Evolutionary conservation across 1,140 invertebrate species (phyloP).

Genomic region (Anthonomus grandis): DNA sequence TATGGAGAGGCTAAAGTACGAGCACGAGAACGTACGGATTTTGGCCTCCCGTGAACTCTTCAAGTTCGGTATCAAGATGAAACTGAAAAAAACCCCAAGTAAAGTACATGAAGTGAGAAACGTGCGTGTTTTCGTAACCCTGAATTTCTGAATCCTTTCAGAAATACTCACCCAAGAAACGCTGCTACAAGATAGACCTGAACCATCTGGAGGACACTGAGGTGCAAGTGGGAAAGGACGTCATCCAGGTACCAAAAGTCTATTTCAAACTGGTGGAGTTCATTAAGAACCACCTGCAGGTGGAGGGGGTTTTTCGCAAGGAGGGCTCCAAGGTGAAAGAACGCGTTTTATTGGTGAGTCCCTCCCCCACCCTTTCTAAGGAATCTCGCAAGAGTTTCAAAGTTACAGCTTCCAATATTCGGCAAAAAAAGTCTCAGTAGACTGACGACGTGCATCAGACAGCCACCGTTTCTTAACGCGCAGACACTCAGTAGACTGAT

Average conservation of each 20-base stretch:
- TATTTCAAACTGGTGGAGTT: background rate
- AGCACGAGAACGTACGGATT: too few species aligned
- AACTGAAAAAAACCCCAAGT: too few species aligned
- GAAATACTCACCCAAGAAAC: background rate
- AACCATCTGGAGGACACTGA: background rate
- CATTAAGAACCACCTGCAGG: background rate
- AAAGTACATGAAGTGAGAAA: background rate
- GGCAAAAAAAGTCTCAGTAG: too few species aligned
- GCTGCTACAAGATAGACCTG: background rate
- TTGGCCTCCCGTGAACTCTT: too few species aligned
- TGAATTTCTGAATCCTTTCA: background rate
- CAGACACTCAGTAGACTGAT: too few species aligned
- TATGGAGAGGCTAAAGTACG: too few species aligned
- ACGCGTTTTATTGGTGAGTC: background rate
- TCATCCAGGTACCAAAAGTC: background rate
- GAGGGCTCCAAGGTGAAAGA: background rate
- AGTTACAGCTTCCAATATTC: too few species aligned
- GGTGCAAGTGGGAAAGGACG: background rate
- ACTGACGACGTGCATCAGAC: too few species aligned
- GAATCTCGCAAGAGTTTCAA: too few species aligned
- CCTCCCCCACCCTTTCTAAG: too few species aligned
- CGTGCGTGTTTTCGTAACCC: background rate
- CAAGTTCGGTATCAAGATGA: too few species aligned
- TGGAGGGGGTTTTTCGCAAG: background rate
- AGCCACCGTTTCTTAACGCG: too few species aligned